phyloP scores from a whole-genome alignment of 2,888 invertebrate genomes.

The Monoplex corrugatus region DNA sequence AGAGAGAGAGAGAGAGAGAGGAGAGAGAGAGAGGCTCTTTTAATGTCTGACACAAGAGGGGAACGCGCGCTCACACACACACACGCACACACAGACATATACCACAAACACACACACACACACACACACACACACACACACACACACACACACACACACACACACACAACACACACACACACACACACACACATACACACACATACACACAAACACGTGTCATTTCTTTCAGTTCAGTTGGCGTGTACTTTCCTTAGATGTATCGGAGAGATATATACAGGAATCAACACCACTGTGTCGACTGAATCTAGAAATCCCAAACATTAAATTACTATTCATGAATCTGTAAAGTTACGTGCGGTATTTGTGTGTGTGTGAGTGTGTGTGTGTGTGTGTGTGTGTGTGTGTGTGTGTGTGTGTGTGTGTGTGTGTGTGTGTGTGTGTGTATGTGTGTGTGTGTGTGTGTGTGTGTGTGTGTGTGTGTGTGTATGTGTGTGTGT shows the following conservation, averaged over 20 bases:
- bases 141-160: background rate
- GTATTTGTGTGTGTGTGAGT: background rate
- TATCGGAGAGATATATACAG: too few relatives aligned
- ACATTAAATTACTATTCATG: background rate
- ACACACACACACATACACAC: background rate
- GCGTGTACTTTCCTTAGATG: too few relatives aligned
- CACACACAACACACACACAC: background rate
- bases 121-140: background rate
- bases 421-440: too few relatives aligned
- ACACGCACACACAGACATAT: too few relatives aligned
- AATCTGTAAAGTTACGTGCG: background rate
- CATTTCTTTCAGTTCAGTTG: background rate
- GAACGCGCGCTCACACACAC: too few relatives aligned
- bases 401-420: too few relatives aligned
- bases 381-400: constrained; percentile 11
- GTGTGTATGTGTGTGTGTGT: too few relatives aligned
- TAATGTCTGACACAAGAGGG: background rate
- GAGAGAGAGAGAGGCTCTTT: background rate
- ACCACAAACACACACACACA: background rate
- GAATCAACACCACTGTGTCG: too few relatives aligned
- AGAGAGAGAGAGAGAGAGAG: background rate
- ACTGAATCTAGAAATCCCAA: too few relatives aligned
- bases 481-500: too few relatives aligned
- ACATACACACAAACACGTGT: background rate
- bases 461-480: too few relatives aligned